phyloP scores from a whole-genome alignment of 2,113 vertebrate species.

The Pogona vitticeps region DNA sequence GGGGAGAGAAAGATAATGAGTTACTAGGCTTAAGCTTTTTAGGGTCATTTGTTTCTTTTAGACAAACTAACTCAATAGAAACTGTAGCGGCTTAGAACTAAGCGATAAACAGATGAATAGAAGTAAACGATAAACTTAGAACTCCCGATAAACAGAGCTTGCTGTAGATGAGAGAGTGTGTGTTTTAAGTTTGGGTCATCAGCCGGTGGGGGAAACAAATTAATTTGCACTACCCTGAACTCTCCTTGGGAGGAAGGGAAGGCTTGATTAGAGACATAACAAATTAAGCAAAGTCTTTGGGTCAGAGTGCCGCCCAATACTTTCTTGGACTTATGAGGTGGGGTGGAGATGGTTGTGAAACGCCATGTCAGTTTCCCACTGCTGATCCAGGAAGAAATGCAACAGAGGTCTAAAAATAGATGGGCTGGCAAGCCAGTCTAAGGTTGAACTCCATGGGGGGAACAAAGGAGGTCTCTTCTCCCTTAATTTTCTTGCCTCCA shows the following conservation, averaged over 20 bases:
- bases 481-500: not conserved
- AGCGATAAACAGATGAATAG: too few species aligned
- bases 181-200: constrained; percentile 46
- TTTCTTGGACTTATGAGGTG: not conserved
- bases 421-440: not conserved
- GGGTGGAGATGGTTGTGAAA: not conserved
- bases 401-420: not conserved
- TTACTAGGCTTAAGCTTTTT: constrained; percentile 17
- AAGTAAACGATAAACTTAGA: too few species aligned
- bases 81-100: constrained; percentile 74
- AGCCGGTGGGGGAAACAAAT: not conserved
- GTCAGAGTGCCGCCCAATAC: not conserved
- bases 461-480: not conserved
- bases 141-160: constrained; percentile 71
- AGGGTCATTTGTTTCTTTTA: constrained; percentile 54
- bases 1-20: constrained; percentile 15
- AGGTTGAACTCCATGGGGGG: not conserved
- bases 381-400: not conserved
- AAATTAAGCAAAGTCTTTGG: not conserved
- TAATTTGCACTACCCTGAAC: not conserved
- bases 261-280: not conserved
- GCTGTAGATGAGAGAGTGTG: constrained; percentile 65
- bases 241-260: not conserved
- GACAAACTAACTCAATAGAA: constrained; percentile 73
- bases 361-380: not conserved